Base-by-base conservation (phyloP, 2,797 vertebrate genomes). In the Cuniculus paca region DNA sequence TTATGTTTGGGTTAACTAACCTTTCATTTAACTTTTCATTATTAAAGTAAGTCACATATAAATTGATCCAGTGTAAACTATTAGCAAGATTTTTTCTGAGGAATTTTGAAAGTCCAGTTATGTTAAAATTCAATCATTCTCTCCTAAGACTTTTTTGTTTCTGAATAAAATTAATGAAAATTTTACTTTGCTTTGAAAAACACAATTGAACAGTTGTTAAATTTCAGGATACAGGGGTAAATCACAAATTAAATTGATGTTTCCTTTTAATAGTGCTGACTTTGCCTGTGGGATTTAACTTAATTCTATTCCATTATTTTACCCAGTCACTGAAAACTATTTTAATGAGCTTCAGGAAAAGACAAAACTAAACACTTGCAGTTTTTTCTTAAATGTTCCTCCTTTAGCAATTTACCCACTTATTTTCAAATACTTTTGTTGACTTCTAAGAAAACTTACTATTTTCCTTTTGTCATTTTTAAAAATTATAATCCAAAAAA, bases 1-100 rank as follows among this genome's bases (percentile, higher is more conserved):
- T 78, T 88, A 24, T 56, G 31, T 91, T 87, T 45, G 16, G 3
- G 9, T 83, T 91, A 94, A 65, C 48, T 89, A 94, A 77, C 39
- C 17, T 90, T 96, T 96, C 19, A 96, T n/a, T 92, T 91, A 70
- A 78, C 9, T 78, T 81, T 54, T 96, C 13, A 74, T 31, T 70
- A 84, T 92, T 83, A 48, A 88, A 60, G 9, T 61, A 34, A 96
- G 9, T 82, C 36, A 80, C 9, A 74, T 63, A 60, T 9, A 86
- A 92, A 95, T 92, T 83, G 12, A 14, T 77, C 16, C 28, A 68
- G 5, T 10, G 12, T 86, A 14, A 28, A 61, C 45, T 92, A 92
- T 61, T 87, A 63, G 17, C 22, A 91, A 50, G 1, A 92, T 70
- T 22, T 95, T 77, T 17, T 85, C 45, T 87, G 20, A 81, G 26